These are phyloP conservation scores for Euleptes europaea DNA, from an alignment of 2,113 vertebrate species.

Conservation along the genomic window DNA sequence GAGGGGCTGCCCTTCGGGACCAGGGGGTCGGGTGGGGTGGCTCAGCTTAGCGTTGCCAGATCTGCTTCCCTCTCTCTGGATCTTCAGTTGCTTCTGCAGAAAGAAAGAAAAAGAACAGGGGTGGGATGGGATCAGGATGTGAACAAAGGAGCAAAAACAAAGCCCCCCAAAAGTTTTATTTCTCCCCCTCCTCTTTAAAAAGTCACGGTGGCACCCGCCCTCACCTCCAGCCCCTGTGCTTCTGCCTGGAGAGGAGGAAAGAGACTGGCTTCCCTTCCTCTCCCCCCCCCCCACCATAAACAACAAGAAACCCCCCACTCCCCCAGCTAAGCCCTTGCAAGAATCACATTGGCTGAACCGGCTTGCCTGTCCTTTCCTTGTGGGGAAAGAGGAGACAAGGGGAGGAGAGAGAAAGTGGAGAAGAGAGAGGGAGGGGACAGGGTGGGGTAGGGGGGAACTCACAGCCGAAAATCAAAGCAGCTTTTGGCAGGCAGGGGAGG, in stretches of 20 bases:
- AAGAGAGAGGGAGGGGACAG: background rate
- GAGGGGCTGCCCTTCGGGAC: background rate
- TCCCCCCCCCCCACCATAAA: background rate
- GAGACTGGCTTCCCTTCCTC: background rate
- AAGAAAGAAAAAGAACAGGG: background rate
- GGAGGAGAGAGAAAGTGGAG: background rate
- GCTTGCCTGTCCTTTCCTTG: background rate
- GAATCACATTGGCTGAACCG: constrained; percentile 12
- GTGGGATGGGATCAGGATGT: too few relatives aligned
- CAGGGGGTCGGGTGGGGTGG: background rate
- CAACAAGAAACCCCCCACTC: background rate
- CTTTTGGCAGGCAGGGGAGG: background rate
- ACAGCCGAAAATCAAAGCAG: background rate
- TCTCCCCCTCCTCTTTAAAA: background rate
- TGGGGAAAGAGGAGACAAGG: background rate
- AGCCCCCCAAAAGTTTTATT: too few relatives aligned
- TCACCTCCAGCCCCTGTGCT: background rate
- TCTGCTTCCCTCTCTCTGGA: background rate
- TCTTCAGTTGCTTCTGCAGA: background rate
- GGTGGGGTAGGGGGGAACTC: background rate
- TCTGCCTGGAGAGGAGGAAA: background rate
- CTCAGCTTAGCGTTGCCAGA: background rate
- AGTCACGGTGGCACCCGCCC: background rate
- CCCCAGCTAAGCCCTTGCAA: background rate
- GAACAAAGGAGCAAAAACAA: too few relatives aligned